phyloP scores from a whole-genome alignment of 2,888 invertebrate species.

The Drosophila subsilvestris region DNA sequence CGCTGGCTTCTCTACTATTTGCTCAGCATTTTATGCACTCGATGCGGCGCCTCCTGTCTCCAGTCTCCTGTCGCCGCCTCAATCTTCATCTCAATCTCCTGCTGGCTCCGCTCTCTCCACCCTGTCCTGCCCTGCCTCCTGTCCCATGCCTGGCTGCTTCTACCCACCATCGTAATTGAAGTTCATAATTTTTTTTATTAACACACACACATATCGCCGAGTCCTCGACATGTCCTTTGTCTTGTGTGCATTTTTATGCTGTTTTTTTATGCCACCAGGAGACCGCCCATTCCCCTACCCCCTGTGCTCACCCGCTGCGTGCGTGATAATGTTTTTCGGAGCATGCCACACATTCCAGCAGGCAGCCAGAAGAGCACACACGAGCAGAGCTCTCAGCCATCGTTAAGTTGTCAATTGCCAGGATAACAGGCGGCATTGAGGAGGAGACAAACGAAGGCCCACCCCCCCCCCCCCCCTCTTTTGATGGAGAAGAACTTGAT shows the following conservation, averaged over 20 bases:
- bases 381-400: conserved; percentile 16
- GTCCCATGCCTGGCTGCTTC: not conserved
- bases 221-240: conserved; percentile 38
- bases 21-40: conserved; percentile 57
- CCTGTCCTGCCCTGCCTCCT: not conserved
- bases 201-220: conserved; percentile 33
- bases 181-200: conserved; percentile 57
- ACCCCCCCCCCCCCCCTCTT: not conserved
- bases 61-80: not conserved
- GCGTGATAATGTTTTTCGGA: conserved; percentile 51
- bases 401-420: conserved; percentile 56
- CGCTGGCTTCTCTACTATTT: conserved; percentile 41
- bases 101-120: not conserved
- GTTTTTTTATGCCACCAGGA: conserved; percentile 13
- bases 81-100: not conserved
- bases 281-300: not conserved
- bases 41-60: conserved; percentile 13
- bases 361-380: conserved; percentile 6
- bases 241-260: conserved; percentile 45
- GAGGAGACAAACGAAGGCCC: not conserved
- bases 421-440: conserved; percentile 23
- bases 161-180: conserved; percentile 44
- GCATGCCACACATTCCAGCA: conserved; percentile 43
- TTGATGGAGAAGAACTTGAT: conserved; percentile 20
- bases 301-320: conserved; percentile 11